These are phyloP conservation scores for Eumeta japonica DNA, from an alignment of 1,140 invertebrate species.

Conservation along the genomic window DNA sequence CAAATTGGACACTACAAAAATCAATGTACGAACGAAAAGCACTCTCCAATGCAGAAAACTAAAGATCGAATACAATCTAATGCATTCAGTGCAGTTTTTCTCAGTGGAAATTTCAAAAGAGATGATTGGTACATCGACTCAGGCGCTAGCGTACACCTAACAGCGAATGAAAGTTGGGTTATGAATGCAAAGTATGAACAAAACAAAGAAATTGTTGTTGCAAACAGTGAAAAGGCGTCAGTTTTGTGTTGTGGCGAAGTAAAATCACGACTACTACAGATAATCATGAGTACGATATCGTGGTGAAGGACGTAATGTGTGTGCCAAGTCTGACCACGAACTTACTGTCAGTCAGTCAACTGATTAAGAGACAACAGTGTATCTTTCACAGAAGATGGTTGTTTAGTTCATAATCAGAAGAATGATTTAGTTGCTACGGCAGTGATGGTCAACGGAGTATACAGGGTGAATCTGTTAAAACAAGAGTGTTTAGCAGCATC, in stretches of 20 bases:
- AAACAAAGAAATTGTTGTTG: slow-evolving; percentile 8
- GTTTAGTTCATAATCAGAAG: slow-evolving; percentile 1
- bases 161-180: slow-evolving; percentile 17
- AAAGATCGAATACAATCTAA: slow-evolving; percentile 8
- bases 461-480: slow-evolving; percentile 2
- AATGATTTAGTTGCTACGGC: neutral
- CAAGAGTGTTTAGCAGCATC: neutral
- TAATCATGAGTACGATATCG: neutral
- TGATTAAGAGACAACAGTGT: neutral
- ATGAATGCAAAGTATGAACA: slow-evolving; percentile 11
- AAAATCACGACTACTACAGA: slow-evolving; percentile 1
- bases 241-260: neutral
- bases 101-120: slow-evolving; percentile 16
- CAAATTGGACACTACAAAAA: slow-evolving; percentile 8
- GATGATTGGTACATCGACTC: slow-evolving; percentile 25
- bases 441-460: neutral
- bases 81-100: too few species aligned
- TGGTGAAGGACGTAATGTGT: neutral
- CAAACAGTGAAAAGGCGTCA: neutral
- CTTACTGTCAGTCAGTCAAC: neutral
- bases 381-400: neutral
- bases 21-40: slow-evolving; percentile 11
- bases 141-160: slow-evolving; percentile 15
- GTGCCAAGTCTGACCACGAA: slow-evolving; percentile 1
- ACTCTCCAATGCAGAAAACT: slow-evolving; percentile 9